Evolutionary conservation across 2,888 invertebrate genomes (phyloP).

Genomic region (Caenorhabditis panamensis): DNA sequence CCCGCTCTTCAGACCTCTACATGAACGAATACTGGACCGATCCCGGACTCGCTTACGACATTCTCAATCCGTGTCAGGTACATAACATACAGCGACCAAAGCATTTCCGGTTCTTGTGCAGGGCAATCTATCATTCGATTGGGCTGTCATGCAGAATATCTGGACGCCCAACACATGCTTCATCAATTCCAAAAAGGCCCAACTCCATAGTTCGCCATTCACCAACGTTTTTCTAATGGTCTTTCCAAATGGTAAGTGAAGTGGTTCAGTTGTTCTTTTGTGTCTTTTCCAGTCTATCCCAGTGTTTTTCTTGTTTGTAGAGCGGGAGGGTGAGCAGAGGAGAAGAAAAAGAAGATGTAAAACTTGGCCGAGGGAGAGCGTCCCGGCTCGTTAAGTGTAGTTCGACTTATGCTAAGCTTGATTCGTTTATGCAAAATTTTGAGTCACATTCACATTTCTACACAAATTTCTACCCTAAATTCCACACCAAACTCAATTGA

Average conservation of each 20-base stretch:
- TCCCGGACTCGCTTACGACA: slow-evolving; percentile 78
- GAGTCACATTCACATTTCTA: slow-evolving; percentile 15
- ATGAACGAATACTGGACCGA: slow-evolving; percentile 81
- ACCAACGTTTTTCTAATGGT: slow-evolving; percentile 81
- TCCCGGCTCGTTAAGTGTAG: slow-evolving; percentile 61
- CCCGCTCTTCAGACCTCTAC: slow-evolving; percentile 77
- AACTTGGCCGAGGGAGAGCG: slow-evolving; percentile 14
- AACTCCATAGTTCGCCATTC: slow-evolving; percentile 80
- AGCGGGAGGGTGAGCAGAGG: background rate
- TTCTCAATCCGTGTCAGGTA: slow-evolving; percentile 80
- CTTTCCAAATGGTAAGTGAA: slow-evolving; percentile 79
- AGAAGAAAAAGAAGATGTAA: slow-evolving; percentile 15
- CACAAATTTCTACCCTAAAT: slow-evolving; percentile 4
- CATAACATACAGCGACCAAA: no score
- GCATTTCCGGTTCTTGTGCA: slow-evolving; percentile 6
- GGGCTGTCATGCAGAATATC: slow-evolving; percentile 77
- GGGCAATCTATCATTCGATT: slow-evolving; percentile 80
- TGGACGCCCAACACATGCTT: slow-evolving; percentile 81
- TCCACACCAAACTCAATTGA: background rate
- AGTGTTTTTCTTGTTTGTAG: background rate
- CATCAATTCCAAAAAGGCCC: slow-evolving; percentile 80
- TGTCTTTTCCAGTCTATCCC: no score
- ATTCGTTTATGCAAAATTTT: slow-evolving; percentile 65
- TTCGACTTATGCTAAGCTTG: slow-evolving; percentile 62
- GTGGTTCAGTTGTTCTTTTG: no score